These are phyloP conservation scores for Dysmachus trigonus DNA, from an alignment of 2,888 invertebrate species.

Conservation along the genomic window DNA sequence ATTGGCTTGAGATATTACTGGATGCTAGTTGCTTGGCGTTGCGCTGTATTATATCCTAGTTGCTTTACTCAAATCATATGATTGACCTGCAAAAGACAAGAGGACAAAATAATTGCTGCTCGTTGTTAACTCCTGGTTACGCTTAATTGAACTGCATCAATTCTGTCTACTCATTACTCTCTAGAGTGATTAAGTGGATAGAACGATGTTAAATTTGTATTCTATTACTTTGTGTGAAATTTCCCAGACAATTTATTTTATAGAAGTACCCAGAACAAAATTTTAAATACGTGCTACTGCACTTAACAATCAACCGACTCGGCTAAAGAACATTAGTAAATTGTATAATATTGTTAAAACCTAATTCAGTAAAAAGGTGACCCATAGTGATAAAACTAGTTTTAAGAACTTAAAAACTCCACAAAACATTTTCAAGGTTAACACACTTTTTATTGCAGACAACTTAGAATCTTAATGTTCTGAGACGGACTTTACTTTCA, in stretches of 20 bases:
- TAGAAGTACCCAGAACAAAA: background rate
- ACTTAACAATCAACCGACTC: background rate
- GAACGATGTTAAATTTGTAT: background rate
- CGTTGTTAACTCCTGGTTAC: background rate
- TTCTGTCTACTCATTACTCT: background rate
- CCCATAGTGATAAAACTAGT: background rate
- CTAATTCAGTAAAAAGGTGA: background rate
- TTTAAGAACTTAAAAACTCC: background rate
- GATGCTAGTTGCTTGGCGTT: background rate
- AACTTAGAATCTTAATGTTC: background rate
- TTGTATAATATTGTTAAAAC: background rate
- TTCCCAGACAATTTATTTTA: background rate
- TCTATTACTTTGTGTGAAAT: background rate
- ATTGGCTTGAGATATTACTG: background rate
- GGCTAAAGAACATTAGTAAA: background rate
- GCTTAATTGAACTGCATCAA: constrained; percentile 14
- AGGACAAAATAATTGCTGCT: constrained; percentile 35
- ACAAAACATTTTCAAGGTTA: background rate
- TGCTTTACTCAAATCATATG: constrained; percentile 32
- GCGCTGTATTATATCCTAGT: background rate
- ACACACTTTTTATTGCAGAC: background rate
- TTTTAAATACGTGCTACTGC: background rate
- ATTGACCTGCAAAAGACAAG: constrained; percentile 27
- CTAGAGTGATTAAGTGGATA: background rate
- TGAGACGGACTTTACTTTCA: background rate